These are phyloP conservation scores for Acanthosepion pharaonis DNA, from an alignment of 2,888 invertebrate genomes.

Conservation along the genomic window DNA sequence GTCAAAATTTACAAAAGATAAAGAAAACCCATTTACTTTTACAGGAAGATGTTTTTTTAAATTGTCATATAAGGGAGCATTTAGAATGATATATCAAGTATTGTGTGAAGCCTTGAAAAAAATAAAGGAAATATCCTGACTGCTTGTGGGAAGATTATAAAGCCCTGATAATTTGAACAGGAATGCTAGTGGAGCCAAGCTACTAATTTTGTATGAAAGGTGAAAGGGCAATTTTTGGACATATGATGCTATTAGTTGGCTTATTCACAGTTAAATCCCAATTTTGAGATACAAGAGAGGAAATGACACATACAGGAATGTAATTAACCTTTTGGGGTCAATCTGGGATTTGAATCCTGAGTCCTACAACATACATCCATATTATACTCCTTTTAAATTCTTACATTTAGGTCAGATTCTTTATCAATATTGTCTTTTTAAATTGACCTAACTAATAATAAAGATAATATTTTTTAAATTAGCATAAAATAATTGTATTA, in stretches of 20 bases:
- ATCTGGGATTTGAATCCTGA: background rate
- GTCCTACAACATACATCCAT: background rate
- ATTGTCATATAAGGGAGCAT: background rate
- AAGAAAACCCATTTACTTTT: background rate
- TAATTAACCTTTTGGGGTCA: conserved; percentile 33
- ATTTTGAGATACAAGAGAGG: background rate
- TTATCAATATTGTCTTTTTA: background rate
- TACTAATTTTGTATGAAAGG: background rate
- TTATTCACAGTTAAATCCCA: background rate
- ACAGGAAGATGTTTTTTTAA: background rate
- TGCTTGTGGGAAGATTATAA: background rate
- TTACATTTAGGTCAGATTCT: background rate
- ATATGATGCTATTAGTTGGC: background rate
- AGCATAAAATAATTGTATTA: background rate
- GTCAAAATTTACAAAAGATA: background rate
- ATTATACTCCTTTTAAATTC: background rate
- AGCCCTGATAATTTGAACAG: background rate
- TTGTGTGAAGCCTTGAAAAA: background rate
- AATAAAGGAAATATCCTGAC: background rate
- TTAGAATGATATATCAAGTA: background rate
- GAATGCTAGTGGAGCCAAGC: background rate
- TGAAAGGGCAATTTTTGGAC: background rate
- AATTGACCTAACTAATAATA: background rate
- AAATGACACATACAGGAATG: background rate
- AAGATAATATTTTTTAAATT: background rate